Conservation (phyloP, 1,140 invertebrate species). For the Cryptotermes secundus region DNA sequence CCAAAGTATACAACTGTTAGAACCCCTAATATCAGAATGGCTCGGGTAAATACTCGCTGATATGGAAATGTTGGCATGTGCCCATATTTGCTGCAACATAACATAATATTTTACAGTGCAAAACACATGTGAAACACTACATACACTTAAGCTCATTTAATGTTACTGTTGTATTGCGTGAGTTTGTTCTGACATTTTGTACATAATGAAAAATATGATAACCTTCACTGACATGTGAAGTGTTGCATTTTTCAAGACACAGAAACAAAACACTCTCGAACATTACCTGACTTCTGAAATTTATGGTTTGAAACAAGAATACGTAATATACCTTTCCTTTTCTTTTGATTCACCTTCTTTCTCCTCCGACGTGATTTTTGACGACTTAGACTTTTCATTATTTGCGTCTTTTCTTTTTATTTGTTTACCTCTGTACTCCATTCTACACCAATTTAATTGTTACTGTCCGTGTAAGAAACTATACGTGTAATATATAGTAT, state of each 20-base stretch:
- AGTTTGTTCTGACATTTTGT: too few species aligned
- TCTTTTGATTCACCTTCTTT: background rate
- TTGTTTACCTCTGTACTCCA: background rate
- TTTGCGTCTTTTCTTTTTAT: background rate
- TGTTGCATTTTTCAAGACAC: too few species aligned
- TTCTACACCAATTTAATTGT: too few species aligned
- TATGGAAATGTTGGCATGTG: constrained; percentile 36
- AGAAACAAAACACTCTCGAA: too few species aligned
- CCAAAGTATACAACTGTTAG: constrained; percentile 64
- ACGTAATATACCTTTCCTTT: background rate
- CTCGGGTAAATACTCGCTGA: constrained; percentile 40
- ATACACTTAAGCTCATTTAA: too few species aligned
- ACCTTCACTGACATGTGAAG: too few species aligned
- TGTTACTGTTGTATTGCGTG: too few species aligned
- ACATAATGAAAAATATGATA: too few species aligned
- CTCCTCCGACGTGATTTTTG: background rate
- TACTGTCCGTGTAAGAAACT: too few species aligned
- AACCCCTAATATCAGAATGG: constrained; percentile 54
- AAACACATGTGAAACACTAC: background rate
- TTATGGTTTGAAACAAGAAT: background rate
- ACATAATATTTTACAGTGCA: background rate
- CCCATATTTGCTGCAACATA: constrained; percentile 33
- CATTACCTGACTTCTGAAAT: too few species aligned
- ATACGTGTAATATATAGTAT: too few species aligned
- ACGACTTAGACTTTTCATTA: background rate